These are phyloP conservation scores for Diachasma alloeum DNA, from an alignment of 1,140 invertebrate genomes.

Conservation along the genomic window DNA sequence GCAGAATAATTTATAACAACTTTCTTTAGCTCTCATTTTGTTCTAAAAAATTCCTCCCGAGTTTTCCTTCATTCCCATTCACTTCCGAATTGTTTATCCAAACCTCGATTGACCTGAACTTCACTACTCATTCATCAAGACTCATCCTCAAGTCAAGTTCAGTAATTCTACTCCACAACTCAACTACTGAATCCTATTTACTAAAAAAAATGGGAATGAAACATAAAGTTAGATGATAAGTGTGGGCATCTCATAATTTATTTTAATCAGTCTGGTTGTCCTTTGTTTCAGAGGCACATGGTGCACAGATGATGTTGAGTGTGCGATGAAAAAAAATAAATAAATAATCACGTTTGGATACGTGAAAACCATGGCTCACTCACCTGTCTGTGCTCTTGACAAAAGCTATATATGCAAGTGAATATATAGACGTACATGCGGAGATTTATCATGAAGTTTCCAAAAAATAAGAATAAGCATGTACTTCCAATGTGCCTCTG, in stretches of 20 bases:
- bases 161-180: not conserved
- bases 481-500: constrained; percentile 62
- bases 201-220: constrained; percentile 6
- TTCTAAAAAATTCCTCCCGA: no score
- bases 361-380: constrained; percentile 57
- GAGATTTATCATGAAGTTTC: constrained; percentile 21
- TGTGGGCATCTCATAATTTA: constrained; percentile 62
- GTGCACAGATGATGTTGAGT: constrained; percentile 63
- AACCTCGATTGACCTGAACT: no score
- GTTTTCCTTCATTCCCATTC: no score
- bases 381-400: constrained; percentile 58
- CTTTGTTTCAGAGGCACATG: constrained; percentile 83
- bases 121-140: no score
- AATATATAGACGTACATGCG: constrained; percentile 49
- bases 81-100: no score
- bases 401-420: constrained; percentile 49
- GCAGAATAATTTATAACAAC: no score
- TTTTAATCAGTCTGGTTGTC: constrained; percentile 72
- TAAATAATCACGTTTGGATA: not conserved
- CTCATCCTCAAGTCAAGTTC: not conserved
- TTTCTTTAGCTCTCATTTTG: no score
- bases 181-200: not conserved
- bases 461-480: constrained; percentile 33
- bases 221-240: constrained; percentile 39
- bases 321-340: constrained; percentile 55